phyloP scores from a whole-genome alignment of 2,797 vertebrate genomes.

The Coendou prehensilis region DNA sequence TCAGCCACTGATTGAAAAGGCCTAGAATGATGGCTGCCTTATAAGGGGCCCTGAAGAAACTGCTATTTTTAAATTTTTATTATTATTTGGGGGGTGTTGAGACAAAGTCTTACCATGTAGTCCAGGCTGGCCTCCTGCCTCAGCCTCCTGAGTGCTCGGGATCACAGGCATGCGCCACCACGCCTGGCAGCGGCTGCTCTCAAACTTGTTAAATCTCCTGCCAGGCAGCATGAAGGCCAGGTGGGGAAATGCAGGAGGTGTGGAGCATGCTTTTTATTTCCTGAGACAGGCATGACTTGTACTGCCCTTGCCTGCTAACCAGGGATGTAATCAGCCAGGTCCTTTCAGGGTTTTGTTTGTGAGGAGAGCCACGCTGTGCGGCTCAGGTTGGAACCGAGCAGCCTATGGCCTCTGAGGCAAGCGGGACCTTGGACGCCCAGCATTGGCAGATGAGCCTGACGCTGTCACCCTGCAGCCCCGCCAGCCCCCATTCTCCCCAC shows the following conservation, averaged over 20 bases:
- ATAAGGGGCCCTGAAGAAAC: not conserved
- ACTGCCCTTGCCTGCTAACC: slow-evolving; percentile 73
- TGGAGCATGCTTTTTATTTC: slow-evolving; percentile 56
- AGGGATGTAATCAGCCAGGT: slow-evolving; percentile 6
- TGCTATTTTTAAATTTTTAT: not conserved
- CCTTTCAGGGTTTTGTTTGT: not conserved
- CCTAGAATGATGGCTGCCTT: not conserved
- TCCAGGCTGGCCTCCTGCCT: not conserved
- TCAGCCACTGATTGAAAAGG: not conserved
- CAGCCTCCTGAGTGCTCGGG: not conserved
- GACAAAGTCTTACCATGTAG: not conserved
- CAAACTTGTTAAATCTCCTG: not conserved
- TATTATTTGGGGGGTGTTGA: not conserved
- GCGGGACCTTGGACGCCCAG: not conserved
- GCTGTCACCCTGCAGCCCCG: too few relatives aligned
- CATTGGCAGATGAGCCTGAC: not conserved
- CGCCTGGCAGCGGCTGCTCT: slow-evolving; percentile 1
- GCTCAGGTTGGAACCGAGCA: not conserved
- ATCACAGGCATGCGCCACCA: not conserved
- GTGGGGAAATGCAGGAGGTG: slow-evolving; percentile 38
- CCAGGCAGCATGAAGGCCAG: slow-evolving; percentile 66
- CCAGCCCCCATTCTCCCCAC: too few relatives aligned
- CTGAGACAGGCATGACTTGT: slow-evolving; percentile 57
- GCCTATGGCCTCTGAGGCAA: not conserved
- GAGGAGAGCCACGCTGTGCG: slow-evolving; percentile 19